Evolutionary conservation across 2,113 vertebrate species (phyloP).

Genomic region (Fulica atra): DNA sequence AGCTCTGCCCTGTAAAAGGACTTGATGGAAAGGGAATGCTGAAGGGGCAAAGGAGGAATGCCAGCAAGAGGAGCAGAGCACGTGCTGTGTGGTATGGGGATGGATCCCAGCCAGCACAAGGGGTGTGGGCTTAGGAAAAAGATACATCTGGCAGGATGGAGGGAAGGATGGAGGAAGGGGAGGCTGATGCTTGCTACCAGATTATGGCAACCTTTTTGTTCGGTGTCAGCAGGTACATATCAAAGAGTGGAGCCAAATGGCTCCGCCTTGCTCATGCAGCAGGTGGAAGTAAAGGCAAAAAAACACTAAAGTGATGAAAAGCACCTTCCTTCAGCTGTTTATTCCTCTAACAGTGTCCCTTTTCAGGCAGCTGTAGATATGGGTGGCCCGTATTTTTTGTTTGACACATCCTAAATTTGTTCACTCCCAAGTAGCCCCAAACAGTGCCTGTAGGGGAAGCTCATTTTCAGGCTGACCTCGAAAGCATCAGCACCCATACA

Average conservation of each 20-base stretch:
- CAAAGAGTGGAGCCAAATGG: neutral
- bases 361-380: neutral
- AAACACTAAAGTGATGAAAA: neutral
- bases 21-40: neutral
- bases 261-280: neutral
- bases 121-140: neutral
- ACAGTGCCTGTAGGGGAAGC: neutral
- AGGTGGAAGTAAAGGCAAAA: neutral
- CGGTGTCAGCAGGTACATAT: neutral
- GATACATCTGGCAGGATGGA: neutral
- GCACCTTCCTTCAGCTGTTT: neutral
- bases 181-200: neutral
- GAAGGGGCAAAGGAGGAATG: neutral
- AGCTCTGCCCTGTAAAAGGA: neutral
- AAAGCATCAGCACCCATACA: neutral
- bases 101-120: accelerated
- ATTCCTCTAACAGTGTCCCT: neutral
- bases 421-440: neutral
- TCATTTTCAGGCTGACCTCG: neutral
- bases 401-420: neutral
- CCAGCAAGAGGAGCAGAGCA: neutral
- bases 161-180: neutral
- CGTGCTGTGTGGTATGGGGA: accelerated
- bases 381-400: neutral
- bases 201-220: neutral